Evolutionary conservation across 2,888 invertebrate genomes (phyloP), one percentile per base, ranked within the genome.

Genomic region (Eupithecia insigniata): DNA sequence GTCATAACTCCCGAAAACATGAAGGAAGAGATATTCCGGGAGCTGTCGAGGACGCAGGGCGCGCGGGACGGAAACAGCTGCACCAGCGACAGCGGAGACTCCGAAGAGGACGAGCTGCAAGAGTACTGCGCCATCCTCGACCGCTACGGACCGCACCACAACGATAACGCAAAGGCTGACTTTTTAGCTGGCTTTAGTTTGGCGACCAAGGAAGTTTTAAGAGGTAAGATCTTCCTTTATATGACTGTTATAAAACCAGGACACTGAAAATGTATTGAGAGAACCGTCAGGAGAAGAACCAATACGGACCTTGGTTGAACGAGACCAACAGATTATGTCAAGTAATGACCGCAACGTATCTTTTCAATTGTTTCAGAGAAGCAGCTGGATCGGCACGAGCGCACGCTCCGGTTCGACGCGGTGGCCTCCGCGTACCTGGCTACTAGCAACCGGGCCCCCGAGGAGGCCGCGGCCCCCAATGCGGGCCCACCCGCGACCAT

Each of bases 151-250:
- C 66, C 78, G 91, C 71, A 93, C 91, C 72, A 95, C 26, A 94
- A 95, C 77, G 89, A 93, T 39, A 90, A 92, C 66, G 82, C 77
- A 4, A 90, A 97, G 84, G 85, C 95, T 22, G 90, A 95, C 22
- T 96, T 96, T 85, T 90, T 97, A 69, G 93, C 95, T 34, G 91
- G 95, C 78, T 95, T 96, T 76, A 95, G 94, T 67, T 88, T 97
- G 73, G 96, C 96, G 10, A 96, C 96, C n/a, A 92, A 94, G 70
- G 90, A 91, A 67, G 90, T 87, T 76, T 95, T 90, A 80, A 96
- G 95, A 90, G 96, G 96, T 96, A 91, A 91, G 91, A 34, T 58
- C 58, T n/a, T n/a, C n/a, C n/a, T 28, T 28, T 58, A 26, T 6
- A 28, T 8, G 30, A 30, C 30, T 32, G 30, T n/a, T n/a, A 8